Evolutionary conservation across 2,888 invertebrate genomes (phyloP), one percentile per base, ranked within the genome.

Genomic region (Acrobasis repandana): DNA sequence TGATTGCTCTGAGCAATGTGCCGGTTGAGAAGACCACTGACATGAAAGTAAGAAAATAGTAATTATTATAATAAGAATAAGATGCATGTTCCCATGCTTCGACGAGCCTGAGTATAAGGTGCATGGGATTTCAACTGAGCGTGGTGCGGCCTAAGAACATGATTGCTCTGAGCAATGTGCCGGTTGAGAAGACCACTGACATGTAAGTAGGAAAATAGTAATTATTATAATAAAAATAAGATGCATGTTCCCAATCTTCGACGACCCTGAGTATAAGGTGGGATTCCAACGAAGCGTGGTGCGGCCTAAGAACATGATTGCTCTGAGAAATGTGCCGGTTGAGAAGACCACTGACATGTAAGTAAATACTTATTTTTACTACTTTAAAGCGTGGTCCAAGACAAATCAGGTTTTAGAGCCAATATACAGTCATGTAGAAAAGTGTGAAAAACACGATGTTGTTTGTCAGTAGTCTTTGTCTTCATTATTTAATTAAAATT

Each of bases 221-320:
- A 9, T 36, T 36, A 36, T 36, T 36, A 10, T 11, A 10, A 6
- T 10, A 9, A 36, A 1, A 36, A 36, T 36, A 0, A 92, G 96
- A n/a, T 93, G 93, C 18, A 90, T 96, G 69, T 97, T 97, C 77
- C 97, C 97, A 0, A 96, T 96, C 73, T 96, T 96, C 79, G 96
- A 97, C 76, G 96, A 96, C 73, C 96, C 96, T 0, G 94, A 93
- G 0, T 95, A 94, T 75, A 97, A 96, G 85, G 95, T 95, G 0
- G 94, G 95, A 0, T 95, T 96, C 72, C 93, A 93, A 46, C 79
- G 94, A 54, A 95, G 90, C 68, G 93, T 94, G 38, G 94, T 95
- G 0, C 89, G 95, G 8, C 94, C 94, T 0, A 90, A 89, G 57
- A 85, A 83, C 43, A 93, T 94, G 93, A 83, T 83, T 18, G 93